Evolutionary conservation across 2,888 invertebrate genomes (phyloP).

Genomic region (Thymelicus acteon): DNA sequence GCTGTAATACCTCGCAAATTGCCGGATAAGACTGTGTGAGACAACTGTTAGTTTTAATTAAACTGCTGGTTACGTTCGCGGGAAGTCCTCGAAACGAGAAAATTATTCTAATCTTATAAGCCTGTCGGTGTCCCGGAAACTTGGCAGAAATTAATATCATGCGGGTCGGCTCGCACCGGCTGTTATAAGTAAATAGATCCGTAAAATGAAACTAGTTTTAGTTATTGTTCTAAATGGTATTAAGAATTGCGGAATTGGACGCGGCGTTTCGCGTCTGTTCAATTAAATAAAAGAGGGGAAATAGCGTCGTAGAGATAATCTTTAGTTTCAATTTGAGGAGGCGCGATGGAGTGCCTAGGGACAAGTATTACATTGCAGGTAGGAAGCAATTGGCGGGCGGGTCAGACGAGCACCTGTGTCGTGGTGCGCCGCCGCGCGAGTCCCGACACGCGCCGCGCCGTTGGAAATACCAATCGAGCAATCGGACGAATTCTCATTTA

Average conservation of each 20-base stretch:
- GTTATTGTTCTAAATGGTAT: conserved; percentile 25
- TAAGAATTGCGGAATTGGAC: conserved; percentile 57
- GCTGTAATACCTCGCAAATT: conserved; percentile 84
- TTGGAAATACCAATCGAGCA: neutral
- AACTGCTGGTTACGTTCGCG: conserved; percentile 81
- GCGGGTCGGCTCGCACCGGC: conserved; percentile 56
- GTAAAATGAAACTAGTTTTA: conserved; percentile 45
- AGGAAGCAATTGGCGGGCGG: conserved; percentile 53
- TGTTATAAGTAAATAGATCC: conserved; percentile 43
- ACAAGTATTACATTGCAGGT: conserved; percentile 74
- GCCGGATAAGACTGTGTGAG: conserved; percentile 84
- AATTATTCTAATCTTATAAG: conserved; percentile 84
- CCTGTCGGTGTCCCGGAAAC: conserved; percentile 75
- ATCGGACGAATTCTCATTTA: neutral
- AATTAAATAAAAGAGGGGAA: conserved; percentile 76
- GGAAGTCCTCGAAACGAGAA: conserved; percentile 79
- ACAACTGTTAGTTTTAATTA: conserved; percentile 85
- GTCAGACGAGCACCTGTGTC: conserved; percentile 59
- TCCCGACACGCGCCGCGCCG: conserved; percentile 15
- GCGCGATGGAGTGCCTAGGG: conserved; percentile 65
- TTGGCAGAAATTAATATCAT: conserved; percentile 75
- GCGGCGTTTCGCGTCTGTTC: conserved; percentile 61
- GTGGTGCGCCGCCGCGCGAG: conserved; percentile 38
- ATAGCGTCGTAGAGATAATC: conserved; percentile 73
- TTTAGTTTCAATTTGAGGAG: conserved; percentile 76